Evolutionary conservation across 2,113 vertebrate species (phyloP).

Genomic region (Crotophaga sulcirostris): DNA sequence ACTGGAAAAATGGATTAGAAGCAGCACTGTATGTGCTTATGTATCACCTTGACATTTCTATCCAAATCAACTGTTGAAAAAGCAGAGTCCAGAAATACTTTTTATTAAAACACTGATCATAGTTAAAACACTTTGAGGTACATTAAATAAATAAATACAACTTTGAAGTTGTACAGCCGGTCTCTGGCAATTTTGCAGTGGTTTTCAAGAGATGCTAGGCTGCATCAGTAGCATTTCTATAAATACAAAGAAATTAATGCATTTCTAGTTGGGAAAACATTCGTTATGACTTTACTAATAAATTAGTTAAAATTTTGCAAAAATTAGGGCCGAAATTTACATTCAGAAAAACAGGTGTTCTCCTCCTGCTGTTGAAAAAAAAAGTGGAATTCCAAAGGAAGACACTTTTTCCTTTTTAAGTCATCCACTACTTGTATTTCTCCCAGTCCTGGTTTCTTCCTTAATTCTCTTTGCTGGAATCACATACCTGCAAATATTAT

Average conservation of each 20-base stretch:
- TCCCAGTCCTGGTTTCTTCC: not conserved
- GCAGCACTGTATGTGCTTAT: not conserved
- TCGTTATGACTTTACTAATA: not conserved
- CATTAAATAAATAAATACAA: constrained; percentile 87
- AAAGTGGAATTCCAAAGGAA: constrained; percentile 23
- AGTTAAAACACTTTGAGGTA: constrained; percentile 95
- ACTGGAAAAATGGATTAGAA: not conserved
- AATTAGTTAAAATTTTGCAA: constrained; percentile 42
- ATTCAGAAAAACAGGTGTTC: constrained; percentile 53
- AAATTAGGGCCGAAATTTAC: constrained; percentile 53
- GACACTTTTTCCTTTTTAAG: not conserved
- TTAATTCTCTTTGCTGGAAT: not conserved
- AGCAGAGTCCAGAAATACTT: constrained; percentile 72
- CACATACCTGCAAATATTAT: not conserved
- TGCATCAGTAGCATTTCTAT: constrained; percentile 46
- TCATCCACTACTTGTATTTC: not conserved
- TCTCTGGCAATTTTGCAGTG: constrained; percentile 42
- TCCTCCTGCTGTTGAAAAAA: constrained; percentile 19
- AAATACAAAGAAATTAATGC: not conserved
- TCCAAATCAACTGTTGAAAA: constrained; percentile 49
- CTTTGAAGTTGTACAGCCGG: constrained; percentile 70
- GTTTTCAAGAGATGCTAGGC: constrained; percentile 41
- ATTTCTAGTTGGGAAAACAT: not conserved
- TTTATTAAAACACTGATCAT: constrained; percentile 94
- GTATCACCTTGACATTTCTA: not conserved